Conservation (phyloP, 2,888 invertebrate species). For the Tetropium fuscum region DNA sequence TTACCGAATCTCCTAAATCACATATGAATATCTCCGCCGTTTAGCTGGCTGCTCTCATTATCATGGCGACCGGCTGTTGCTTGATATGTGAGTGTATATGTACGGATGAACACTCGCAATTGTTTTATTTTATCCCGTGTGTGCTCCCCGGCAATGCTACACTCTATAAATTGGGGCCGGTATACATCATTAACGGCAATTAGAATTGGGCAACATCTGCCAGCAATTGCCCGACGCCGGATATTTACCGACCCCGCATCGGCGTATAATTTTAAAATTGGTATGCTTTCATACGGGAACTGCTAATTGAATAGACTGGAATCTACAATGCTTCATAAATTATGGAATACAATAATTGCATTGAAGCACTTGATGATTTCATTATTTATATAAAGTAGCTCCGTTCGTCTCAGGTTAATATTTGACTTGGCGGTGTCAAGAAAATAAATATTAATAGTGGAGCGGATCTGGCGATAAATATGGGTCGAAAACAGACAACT, state of each 20-base stretch:
- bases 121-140: constrained; percentile 52
- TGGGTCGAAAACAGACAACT: too few relatives aligned
- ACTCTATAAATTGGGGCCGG: constrained; percentile 52
- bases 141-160: constrained; percentile 33
- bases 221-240: constrained; percentile 42
- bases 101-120: constrained; percentile 43
- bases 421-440: too few relatives aligned
- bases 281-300: background rate
- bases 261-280: constrained; percentile 22
- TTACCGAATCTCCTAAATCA: constrained; percentile 61
- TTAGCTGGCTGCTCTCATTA: constrained; percentile 45
- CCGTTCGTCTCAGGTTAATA: too few relatives aligned
- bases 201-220: constrained; percentile 53
- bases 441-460: too few relatives aligned
- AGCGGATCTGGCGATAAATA: too few relatives aligned
- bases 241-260: constrained; percentile 29
- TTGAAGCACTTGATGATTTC: too few relatives aligned
- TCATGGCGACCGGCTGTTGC: constrained; percentile 54
- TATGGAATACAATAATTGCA: too few relatives aligned
- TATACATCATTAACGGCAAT: constrained; percentile 60
- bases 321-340: too few relatives aligned
- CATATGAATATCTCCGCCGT: constrained; percentile 60
- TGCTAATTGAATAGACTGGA: constrained; percentile 12
- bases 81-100: constrained; percentile 55
- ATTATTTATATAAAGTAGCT: too few relatives aligned